Evolutionary conservation across 1,140 invertebrate species (phyloP).

Genomic region (Drosophila bifasciata): DNA sequence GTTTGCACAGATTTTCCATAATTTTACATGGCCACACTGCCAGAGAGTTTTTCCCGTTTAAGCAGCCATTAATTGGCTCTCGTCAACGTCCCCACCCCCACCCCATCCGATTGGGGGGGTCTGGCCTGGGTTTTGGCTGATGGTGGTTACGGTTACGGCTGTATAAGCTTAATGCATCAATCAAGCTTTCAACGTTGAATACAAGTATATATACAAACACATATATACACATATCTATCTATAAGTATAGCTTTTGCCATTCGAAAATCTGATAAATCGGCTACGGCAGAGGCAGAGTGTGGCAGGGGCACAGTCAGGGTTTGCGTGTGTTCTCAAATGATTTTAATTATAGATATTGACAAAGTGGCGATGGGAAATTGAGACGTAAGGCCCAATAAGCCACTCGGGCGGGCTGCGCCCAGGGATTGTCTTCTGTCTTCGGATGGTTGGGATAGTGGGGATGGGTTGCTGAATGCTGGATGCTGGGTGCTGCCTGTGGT

Average conservation of each 20-base stretch:
- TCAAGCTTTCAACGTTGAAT: conserved; percentile 73
- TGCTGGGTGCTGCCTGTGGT: background rate
- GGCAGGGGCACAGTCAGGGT: background rate
- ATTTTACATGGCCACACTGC: conserved; percentile 55
- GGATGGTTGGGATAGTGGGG: background rate
- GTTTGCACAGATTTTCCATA: conserved; percentile 64
- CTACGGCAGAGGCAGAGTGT: conserved; percentile 12
- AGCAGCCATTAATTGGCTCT: conserved; percentile 69
- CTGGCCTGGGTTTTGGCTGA: background rate
- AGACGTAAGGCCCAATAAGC: conserved; percentile 51
- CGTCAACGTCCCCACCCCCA: conserved; percentile 39
- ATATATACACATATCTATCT: conserved; percentile 5
- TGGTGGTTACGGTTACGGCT: conserved; percentile 9
- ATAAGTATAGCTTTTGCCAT: conserved; percentile 47
- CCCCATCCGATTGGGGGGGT: background rate
- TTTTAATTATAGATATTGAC: conserved; percentile 79
- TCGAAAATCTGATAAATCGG: conserved; percentile 60
- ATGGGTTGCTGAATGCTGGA: too few relatives aligned
- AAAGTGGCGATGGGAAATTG: conserved; percentile 69
- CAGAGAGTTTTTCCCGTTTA: conserved; percentile 48
- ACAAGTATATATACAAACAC: too few relatives aligned
- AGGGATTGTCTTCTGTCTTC: conserved; percentile 46
- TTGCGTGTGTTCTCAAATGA: conserved; percentile 77
- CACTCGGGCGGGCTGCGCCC: conserved; percentile 24
- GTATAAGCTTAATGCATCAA: conserved; percentile 72